Evolutionary conservation across 2,113 vertebrate genomes (phyloP), one percentile per base, ranked within the genome.

Genomic region (Muscicapa adusta): DNA sequence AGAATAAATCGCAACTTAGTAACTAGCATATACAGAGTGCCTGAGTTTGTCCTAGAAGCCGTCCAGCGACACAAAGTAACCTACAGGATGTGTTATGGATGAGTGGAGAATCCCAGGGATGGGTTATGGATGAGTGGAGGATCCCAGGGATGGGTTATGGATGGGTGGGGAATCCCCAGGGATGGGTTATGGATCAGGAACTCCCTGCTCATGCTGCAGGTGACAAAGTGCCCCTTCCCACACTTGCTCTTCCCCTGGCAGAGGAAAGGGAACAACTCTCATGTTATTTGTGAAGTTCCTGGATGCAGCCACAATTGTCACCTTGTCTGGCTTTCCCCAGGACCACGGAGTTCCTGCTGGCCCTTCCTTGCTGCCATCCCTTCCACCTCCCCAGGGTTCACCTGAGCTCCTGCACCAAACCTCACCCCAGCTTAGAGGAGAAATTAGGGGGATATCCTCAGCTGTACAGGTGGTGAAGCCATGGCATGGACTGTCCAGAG

Each of bases 191-290:
- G 68, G 50, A 29, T 19, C 48, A 36, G 43, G 53, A 26, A 14
- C 31, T 6, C 36, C 36, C 25, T 31, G 80, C 36, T 12, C 24
- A 0, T n/a, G 66, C 45, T 51, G 45, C 16, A 10, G 45, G 45
- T 2, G 6, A 15, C 7, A 0, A 16, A 51, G 25, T 13, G 36
- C 20, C n/a, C 15, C 10, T 1, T 19, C 31, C 54, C 65, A n/a
- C 18, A 5, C 7, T 5, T 19, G 36, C 42, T 36, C 33, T 48
- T 45, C 66, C 36, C 45, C 53, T 13, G 24, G 40, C 50, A 57
- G 18, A 10, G 51, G 25, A 43, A n/a, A 33, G 16, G 5, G 31
- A 58, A 38, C 1, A 2, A 19, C 10, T 56, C 36, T 11, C 25
- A 14, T 12, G 33, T 20, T 45, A 6, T n/a, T 34, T 58, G 40